phyloP scores from a whole-genome alignment of 1,140 invertebrate genomes.

The Apis mellifera region DNA sequence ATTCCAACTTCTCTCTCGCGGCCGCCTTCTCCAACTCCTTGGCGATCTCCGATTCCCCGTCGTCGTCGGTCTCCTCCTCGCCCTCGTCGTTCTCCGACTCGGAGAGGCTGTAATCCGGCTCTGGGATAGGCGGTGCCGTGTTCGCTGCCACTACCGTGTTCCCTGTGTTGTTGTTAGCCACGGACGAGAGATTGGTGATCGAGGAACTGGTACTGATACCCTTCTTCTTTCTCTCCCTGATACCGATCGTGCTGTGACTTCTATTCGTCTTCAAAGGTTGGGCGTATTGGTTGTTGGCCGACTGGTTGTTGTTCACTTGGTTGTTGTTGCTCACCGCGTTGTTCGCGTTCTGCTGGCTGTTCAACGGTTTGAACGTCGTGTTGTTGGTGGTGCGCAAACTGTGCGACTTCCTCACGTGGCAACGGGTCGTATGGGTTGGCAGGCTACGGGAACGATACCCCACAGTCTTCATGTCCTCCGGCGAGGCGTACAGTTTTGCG shows the following conservation, averaged over 20 bases:
- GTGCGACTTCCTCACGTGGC: constrained; percentile 85
- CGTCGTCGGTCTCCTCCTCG: constrained; percentile 81
- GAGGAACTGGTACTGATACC: constrained; percentile 74
- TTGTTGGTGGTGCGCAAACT: constrained; percentile 83
- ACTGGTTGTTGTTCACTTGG: constrained; percentile 63
- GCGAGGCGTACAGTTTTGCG: constrained; percentile 94
- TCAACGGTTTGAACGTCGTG: constrained; percentile 74
- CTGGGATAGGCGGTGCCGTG: constrained; percentile 89
- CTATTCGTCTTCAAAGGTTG: constrained; percentile 84
- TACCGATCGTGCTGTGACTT: constrained; percentile 83
- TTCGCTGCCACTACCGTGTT: constrained; percentile 64
- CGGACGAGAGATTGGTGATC: constrained; percentile 73
- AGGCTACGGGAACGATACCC: constrained; percentile 87
- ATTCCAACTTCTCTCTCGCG: constrained; percentile 76
- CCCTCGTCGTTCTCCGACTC: constrained; percentile 84
- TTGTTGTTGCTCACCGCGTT: constrained; percentile 51
- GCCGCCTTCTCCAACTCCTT: constrained; percentile 79
- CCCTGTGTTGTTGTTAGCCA: constrained; percentile 51
- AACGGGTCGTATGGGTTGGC: constrained; percentile 81
- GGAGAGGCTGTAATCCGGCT: constrained; percentile 93
- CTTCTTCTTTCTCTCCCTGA: constrained; percentile 76
- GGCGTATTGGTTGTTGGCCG: constrained; percentile 84
- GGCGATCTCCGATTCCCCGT: constrained; percentile 81
- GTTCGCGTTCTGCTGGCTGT: constrained; percentile 49
- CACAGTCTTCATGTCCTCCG: constrained; percentile 90